A percentile compares a stretch with the other conserved stretches of the same genome.
These are phyloP conservation scores for Podargus strigoides DNA, from an alignment of 2,797 vertebrate species.

Conservation along the genomic window DNA sequence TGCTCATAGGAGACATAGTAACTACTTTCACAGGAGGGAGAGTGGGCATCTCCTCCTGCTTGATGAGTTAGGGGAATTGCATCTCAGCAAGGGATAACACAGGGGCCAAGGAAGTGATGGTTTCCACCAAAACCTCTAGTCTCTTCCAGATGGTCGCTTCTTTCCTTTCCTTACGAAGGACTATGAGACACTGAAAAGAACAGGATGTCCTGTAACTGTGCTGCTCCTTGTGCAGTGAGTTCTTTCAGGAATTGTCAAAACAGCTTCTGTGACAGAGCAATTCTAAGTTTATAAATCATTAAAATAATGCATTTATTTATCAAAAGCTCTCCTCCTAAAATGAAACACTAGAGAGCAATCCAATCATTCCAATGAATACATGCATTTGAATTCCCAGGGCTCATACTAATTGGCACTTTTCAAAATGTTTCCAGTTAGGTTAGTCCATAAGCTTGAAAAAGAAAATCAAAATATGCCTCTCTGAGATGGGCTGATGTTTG, in stretches of 20 bases:
- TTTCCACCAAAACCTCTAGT: not conserved
- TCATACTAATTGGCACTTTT: not conserved
- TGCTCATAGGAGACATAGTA: not conserved
- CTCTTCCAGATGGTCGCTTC: not conserved
- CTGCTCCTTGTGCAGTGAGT: not conserved
- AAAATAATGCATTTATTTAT: constrained; percentile 48
- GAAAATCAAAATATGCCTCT: constrained; percentile 13
- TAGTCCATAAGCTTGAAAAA: constrained; percentile 21
- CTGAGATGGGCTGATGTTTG: constrained; percentile 16
- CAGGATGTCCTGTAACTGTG: not conserved
- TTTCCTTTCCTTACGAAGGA: not conserved
- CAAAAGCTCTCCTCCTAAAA: constrained; percentile 23
- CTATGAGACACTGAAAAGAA: not conserved
- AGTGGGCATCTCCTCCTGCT: not conserved
- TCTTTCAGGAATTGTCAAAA: not conserved
- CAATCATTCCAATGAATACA: not conserved
- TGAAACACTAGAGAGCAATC: constrained; percentile 37
- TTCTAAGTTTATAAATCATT: constrained; percentile 33
- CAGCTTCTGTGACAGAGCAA: not conserved
- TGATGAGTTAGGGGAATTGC: not conserved
- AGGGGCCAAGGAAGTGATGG: not conserved
- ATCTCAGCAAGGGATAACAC: not conserved
- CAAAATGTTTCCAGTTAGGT: not conserved
- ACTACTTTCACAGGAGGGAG: not conserved
- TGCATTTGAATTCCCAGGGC: not conserved